A percentile compares a stretch with the other conserved stretches of the same genome.
Conservation (phyloP, 2,113 vertebrate genomes). For the Cinclus mexicanus region DNA sequence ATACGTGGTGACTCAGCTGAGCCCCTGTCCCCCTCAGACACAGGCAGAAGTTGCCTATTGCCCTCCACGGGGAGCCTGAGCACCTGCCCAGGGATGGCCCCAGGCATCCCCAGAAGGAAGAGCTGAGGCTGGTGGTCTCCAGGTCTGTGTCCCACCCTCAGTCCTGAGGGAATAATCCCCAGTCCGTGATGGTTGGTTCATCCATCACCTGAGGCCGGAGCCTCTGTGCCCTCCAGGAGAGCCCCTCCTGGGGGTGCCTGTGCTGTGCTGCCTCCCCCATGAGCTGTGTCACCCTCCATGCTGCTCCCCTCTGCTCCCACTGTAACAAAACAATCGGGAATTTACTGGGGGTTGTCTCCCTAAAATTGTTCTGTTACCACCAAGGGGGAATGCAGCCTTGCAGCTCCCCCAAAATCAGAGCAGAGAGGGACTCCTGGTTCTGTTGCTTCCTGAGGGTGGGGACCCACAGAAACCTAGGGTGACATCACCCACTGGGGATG, state of each 20-base stretch:
- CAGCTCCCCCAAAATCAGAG: not conserved
- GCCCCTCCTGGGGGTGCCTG: not conserved
- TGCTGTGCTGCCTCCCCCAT: not conserved
- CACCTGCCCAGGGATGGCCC: rapidly evolving
- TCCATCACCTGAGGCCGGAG: not conserved
- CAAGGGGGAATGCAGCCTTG: not conserved
- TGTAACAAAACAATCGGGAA: not conserved
- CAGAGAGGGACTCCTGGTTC: not conserved
- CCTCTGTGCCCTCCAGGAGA: not conserved
- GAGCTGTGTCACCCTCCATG: not conserved
- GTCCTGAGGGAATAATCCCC: not conserved
- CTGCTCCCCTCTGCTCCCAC: not conserved
- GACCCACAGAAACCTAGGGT: not conserved
- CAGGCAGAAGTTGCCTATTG: rapidly evolving
- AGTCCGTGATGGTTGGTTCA: not conserved
- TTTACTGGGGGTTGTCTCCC: not conserved
- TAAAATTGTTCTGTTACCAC: no score
- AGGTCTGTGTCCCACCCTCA: not conserved
- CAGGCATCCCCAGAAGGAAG: not conserved
- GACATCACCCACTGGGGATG: rapidly evolving
- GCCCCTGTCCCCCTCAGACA: rapidly evolving
- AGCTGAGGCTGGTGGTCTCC: not conserved
- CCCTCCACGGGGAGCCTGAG: rapidly evolving
- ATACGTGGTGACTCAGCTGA: rapidly evolving
- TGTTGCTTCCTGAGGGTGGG: not conserved